Conservation (phyloP, 2,797 vertebrate species). For the Jordanella pulchra region DNA sequence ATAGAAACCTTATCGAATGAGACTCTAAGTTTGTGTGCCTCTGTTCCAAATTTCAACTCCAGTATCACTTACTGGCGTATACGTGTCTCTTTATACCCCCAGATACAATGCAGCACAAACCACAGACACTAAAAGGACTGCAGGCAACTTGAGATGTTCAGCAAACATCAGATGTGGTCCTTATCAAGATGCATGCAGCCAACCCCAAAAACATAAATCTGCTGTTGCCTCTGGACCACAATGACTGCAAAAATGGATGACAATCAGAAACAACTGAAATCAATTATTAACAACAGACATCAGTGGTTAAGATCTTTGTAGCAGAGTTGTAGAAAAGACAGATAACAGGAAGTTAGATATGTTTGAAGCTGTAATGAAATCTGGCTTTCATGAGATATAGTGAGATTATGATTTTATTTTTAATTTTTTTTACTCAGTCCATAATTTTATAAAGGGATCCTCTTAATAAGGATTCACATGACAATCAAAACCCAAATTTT, state of each 20-base stretch:
- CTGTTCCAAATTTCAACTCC: constrained; percentile 50
- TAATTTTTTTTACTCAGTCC: neutral
- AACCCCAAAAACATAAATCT: too few relatives aligned
- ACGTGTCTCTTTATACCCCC: constrained; percentile 44
- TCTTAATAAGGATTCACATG: neutral
- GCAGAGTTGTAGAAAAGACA: constrained; percentile 47
- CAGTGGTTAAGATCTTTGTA: constrained; percentile 32
- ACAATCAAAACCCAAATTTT: too few relatives aligned
- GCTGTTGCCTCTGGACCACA: constrained; percentile 12
- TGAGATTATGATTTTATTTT: neutral
- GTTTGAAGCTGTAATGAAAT: neutral
- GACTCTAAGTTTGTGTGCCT: constrained; percentile 28
- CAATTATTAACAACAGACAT: constrained; percentile 57
- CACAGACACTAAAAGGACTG: constrained; percentile 47
- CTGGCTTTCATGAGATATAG: neutral
- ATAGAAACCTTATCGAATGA: constrained; percentile 60
- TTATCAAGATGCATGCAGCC: constrained; percentile 32
- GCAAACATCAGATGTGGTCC: constrained; percentile 54
- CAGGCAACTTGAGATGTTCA: constrained; percentile 43
- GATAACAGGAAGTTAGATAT: constrained; percentile 23
- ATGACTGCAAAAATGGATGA: neutral
- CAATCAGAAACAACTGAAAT: constrained; percentile 44
- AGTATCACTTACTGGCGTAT: constrained; percentile 36
- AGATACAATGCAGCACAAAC: constrained; percentile 58
- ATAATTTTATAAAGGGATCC: too few relatives aligned